A percentile compares a stretch with the other conserved stretches of the same genome.
phyloP scores from a whole-genome alignment of 2,113 vertebrate species.

The Accipiter virgatus region DNA sequence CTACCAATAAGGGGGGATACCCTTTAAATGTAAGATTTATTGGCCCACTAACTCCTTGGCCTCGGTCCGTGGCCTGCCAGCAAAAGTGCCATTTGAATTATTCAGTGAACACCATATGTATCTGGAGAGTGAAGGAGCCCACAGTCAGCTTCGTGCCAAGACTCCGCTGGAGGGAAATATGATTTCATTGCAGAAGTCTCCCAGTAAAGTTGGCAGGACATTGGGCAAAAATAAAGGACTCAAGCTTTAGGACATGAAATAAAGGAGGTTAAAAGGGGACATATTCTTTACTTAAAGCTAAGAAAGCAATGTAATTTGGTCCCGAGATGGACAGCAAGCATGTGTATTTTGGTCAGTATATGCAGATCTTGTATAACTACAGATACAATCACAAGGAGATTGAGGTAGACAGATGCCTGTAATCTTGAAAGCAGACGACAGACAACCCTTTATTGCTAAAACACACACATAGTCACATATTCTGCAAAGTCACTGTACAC shows the following conservation, averaged over 20 bases:
- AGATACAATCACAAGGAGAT: background rate
- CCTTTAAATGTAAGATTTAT: slow-evolving; percentile 11
- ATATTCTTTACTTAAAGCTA: background rate
- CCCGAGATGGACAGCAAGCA: background rate
- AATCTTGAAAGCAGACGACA: too few species aligned
- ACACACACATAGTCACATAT: too few species aligned
- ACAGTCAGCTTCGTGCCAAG: background rate
- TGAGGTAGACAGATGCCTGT: too few species aligned
- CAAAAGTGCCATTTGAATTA: slow-evolving; percentile 14
- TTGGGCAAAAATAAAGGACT: background rate
- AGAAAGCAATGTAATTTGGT: background rate
- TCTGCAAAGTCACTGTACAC: too few species aligned
- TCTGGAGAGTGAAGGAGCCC: background rate
- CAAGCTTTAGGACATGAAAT: background rate
- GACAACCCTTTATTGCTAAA: too few species aligned
- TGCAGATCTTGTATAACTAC: background rate
- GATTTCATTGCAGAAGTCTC: background rate
- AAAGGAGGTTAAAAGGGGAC: background rate
- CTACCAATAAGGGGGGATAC: background rate
- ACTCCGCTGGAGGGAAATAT: background rate
- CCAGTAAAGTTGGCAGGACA: background rate
- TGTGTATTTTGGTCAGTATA: background rate
- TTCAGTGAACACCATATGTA: background rate
- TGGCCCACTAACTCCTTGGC: background rate
- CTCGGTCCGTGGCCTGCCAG: background rate